Conservation (phyloP, 2,888 invertebrate species). For the Cryptocephalus primarius region DNA sequence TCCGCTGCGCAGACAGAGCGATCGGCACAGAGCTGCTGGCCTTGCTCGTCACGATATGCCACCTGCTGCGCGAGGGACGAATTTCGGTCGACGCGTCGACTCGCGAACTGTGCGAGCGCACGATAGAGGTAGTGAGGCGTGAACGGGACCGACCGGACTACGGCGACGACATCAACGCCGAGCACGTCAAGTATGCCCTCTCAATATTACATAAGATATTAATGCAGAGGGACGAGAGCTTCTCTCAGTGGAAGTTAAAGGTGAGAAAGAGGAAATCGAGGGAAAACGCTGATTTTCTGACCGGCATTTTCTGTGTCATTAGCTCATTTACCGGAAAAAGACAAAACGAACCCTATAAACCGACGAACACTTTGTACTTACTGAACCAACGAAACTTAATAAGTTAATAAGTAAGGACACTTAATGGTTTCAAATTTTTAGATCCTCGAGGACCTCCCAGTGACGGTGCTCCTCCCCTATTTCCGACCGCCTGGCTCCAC, state of each 20-base stretch:
- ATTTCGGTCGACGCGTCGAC: conserved; percentile 16
- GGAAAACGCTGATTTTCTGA: too few species aligned
- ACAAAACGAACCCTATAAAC: too few species aligned
- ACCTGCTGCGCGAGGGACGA: conserved; percentile 23
- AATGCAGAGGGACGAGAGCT: conserved; percentile 15
- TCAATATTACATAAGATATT: conserved; percentile 29
- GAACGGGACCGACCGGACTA: conserved; percentile 1
- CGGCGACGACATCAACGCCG: conserved; percentile 8
- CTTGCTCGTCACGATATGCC: conserved; percentile 22
- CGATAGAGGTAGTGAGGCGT: conserved; percentile 20
- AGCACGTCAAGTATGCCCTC: conserved; percentile 22
- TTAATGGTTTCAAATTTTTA: conserved; percentile 6
- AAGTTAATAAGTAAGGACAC: too few species aligned
- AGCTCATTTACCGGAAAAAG: too few species aligned
- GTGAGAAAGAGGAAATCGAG: conserved; percentile 11
- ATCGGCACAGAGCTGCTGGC: conserved; percentile 9
- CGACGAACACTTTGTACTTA: too few species aligned
- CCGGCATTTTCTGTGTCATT: too few species aligned
- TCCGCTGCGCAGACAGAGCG: too few species aligned
- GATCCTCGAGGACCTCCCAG: conserved; percentile 21
- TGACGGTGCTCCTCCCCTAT: conserved; percentile 22
- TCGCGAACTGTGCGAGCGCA: conserved; percentile 10
- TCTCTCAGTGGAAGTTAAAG: conserved; percentile 23
- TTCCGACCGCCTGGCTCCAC: conserved; percentile 14
- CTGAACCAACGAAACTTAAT: too few species aligned